These are phyloP conservation scores for Apamea epomidion DNA, from an alignment of 2,888 invertebrate genomes.

Conservation along the genomic window DNA sequence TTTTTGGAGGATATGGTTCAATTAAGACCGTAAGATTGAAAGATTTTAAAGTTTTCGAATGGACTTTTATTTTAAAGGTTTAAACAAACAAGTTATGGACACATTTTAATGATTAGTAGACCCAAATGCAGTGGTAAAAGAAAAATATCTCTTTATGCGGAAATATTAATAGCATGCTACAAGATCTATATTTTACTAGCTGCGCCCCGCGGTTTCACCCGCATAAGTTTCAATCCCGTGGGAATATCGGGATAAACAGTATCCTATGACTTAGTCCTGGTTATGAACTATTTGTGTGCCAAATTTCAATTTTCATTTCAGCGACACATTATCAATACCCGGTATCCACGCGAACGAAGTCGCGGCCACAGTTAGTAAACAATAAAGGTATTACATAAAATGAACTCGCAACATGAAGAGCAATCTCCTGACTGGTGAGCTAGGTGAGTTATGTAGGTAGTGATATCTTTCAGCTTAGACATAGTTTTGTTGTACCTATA, in stretches of 20 bases:
- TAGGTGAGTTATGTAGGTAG: neutral
- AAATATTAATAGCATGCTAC: neutral
- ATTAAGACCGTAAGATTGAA: constrained; percentile 20
- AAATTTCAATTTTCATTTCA: too few relatives aligned
- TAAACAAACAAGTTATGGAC: constrained; percentile 14
- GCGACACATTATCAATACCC: too few relatives aligned
- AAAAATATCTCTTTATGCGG: too few relatives aligned
- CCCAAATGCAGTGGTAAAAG: neutral
- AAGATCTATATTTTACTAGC: neutral
- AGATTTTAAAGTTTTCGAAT: neutral
- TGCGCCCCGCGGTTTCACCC: too few relatives aligned
- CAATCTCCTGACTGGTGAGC: neutral
- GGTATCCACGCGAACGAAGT: too few relatives aligned
- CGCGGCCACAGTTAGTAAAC: too few relatives aligned
- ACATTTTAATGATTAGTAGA: neutral
- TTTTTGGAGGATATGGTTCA: constrained; percentile 7
- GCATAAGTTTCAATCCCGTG: too few relatives aligned
- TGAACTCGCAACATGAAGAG: neutral
- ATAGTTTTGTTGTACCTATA: neutral
- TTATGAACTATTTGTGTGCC: too few relatives aligned
- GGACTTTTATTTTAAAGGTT: constrained; percentile 4
- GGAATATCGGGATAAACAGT: too few relatives aligned
- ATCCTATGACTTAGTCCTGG: too few relatives aligned
- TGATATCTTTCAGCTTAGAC: neutral
- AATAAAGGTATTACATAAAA: neutral